phyloP scores from a whole-genome alignment of 2,888 invertebrate genomes.

The Gymnocheta viridis region DNA sequence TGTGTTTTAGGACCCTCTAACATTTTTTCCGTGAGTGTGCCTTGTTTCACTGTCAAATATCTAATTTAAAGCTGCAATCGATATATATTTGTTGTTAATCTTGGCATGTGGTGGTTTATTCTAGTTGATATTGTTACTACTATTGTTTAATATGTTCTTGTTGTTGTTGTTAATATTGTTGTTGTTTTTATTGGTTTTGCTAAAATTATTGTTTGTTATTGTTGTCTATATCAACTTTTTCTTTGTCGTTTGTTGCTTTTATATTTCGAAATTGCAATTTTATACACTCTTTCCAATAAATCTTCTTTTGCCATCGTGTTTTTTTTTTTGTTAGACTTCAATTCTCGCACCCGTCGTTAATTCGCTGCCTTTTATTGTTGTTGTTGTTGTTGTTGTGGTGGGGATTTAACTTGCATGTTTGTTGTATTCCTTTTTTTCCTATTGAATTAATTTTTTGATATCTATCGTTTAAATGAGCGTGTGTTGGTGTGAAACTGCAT shows the following conservation, averaged over 20 bases:
- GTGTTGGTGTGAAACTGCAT: neutral
- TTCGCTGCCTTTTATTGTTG: neutral
- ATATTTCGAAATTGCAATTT: constrained; percentile 56
- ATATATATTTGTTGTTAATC: constrained; percentile 61
- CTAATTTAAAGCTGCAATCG: constrained; percentile 39
- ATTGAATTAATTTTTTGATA: constrained; percentile 40
- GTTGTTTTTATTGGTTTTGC: constrained; percentile 17
- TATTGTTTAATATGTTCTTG: constrained; percentile 18
- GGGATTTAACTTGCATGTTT: constrained; percentile 17
- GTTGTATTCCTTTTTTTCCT: constrained; percentile 6
- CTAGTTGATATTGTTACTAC: constrained; percentile 34
- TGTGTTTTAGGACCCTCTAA: neutral
- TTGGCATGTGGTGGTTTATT: constrained; percentile 41
- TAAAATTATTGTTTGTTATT: constrained; percentile 48
- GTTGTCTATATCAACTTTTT: constrained; percentile 9
- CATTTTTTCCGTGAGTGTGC: constrained; percentile 10
- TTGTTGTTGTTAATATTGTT: constrained; percentile 20
- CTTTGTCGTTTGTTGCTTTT: neutral
- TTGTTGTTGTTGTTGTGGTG: neutral
- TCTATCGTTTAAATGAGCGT: constrained; percentile 21
- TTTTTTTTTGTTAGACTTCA: constrained; percentile 47
- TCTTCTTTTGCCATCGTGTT: constrained; percentile 45
- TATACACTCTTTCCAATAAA: constrained; percentile 54
- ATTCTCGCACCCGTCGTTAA: neutral
- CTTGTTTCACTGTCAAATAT: neutral